Evolutionary conservation across 2,888 invertebrate genomes (phyloP).

Genomic region (Caenorhabditis drosophilae): DNA sequence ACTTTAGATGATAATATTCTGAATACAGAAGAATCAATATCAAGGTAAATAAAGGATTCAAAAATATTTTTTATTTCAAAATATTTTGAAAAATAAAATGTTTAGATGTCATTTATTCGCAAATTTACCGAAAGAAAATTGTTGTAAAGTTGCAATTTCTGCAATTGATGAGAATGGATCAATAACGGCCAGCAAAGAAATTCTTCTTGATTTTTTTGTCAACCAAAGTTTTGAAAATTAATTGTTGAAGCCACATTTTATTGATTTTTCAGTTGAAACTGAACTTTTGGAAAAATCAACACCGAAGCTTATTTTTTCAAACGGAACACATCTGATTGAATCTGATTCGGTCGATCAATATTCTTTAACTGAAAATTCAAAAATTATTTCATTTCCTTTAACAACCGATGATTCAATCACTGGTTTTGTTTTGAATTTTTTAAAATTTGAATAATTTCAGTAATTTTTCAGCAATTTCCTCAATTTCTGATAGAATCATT

Average conservation of each 20-base stretch:
- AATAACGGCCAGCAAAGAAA: constrained; percentile 20
- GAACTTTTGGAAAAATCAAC: constrained; percentile 18
- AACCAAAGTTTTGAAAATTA: constrained; percentile 18
- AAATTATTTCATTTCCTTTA: constrained; percentile 48
- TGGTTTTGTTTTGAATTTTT: constrained; percentile 30
- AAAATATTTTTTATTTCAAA: not conserved
- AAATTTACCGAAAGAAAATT: constrained; percentile 54
- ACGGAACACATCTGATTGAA: constrained; percentile 53
- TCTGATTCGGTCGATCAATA: constrained; percentile 54
- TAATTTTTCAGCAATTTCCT: constrained; percentile 23
- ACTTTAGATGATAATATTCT: constrained; percentile 37
- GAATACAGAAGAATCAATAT: constrained; percentile 36
- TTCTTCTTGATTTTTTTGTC: constrained; percentile 25
- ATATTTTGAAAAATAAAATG: not conserved
- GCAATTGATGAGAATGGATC: constrained; percentile 38
- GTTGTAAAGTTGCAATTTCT: constrained; percentile 47
- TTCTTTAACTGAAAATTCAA: constrained; percentile 49
- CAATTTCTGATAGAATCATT: constrained; percentile 25
- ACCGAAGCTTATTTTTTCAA: constrained; percentile 54
- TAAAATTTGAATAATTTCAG: not conserved
- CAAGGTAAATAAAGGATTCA: not conserved
- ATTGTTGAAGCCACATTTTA: not conserved
- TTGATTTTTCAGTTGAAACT: constrained; percentile 17
- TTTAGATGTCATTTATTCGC: constrained; percentile 52
- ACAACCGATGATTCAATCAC: constrained; percentile 51